A percentile compares a stretch with the other conserved stretches of the same genome.
phyloP scores from a whole-genome alignment of 1,140 invertebrate genomes.

The Epicauta chinensis region DNA sequence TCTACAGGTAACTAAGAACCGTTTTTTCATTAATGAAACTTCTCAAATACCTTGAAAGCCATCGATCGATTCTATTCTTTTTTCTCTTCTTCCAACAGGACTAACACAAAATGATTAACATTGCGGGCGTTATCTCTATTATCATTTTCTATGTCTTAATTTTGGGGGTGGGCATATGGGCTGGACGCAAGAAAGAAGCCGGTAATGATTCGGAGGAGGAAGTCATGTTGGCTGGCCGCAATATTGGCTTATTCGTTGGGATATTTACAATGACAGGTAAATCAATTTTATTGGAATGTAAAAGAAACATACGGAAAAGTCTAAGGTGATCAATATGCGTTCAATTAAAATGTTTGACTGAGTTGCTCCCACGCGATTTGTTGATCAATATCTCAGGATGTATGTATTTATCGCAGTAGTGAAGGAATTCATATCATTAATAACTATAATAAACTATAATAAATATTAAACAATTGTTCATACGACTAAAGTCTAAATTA shows the following conservation, averaged over 20 bases:
- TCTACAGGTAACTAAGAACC: neutral
- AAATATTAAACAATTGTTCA: too few relatives aligned
- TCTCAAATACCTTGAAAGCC: too few relatives aligned
- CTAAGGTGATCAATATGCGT: too few relatives aligned
- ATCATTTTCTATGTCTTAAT: constrained; percentile 92
- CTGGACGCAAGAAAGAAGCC: constrained; percentile 80
- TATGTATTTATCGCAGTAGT: too few relatives aligned
- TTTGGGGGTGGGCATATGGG: constrained; percentile 90
- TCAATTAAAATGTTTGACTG: too few relatives aligned
- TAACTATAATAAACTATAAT: too few relatives aligned
- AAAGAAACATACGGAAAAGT: neutral
- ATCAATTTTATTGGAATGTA: neutral
- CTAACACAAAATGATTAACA: constrained; percentile 80
- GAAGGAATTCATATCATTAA: too few relatives aligned
- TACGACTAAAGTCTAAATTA: too few relatives aligned
- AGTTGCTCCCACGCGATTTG: too few relatives aligned
- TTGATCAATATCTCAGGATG: too few relatives aligned
- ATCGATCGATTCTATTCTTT: too few relatives aligned
- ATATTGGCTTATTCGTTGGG: constrained; percentile 92
- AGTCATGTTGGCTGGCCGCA: constrained; percentile 93
- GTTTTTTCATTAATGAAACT: neutral
- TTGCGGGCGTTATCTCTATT: constrained; percentile 86
- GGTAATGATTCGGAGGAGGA: constrained; percentile 88
- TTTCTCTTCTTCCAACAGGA: neutral
- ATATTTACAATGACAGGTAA: constrained; percentile 98